Conservation (phyloP, 2,113 vertebrate genomes). For the Boleophthalmus pectinirostris region DNA sequence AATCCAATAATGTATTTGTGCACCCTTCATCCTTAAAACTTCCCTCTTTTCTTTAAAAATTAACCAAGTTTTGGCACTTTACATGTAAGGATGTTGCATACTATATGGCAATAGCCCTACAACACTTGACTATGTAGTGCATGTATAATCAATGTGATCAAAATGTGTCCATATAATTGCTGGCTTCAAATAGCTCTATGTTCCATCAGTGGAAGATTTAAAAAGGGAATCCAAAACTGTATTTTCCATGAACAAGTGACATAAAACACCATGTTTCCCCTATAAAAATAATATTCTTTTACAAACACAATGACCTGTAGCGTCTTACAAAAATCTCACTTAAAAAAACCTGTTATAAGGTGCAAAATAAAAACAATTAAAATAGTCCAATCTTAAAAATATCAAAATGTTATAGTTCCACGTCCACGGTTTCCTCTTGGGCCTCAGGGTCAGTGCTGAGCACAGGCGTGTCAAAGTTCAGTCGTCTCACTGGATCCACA, state of each 20-base stretch:
- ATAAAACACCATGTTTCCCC: not conserved
- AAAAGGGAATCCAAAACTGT: not conserved
- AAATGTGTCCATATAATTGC: not conserved
- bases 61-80: not conserved
- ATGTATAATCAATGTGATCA: not conserved
- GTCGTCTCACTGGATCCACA: slow-evolving; percentile 28
- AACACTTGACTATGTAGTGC: not conserved
- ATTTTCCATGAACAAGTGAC: not conserved
- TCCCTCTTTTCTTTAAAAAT: not conserved
- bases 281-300: slow-evolving; percentile 12
- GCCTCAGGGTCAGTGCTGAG: slow-evolving; percentile 28
- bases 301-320: slow-evolving; percentile 4
- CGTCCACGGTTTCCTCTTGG: slow-evolving; percentile 63
- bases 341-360: slow-evolving; percentile 7
- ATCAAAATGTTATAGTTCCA: slow-evolving; percentile 48
- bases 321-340: slow-evolving; percentile 6
- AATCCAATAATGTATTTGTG: slow-evolving; percentile 1
- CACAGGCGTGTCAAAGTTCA: slow-evolving; percentile 5
- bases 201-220: not conserved
- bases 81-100: no score
- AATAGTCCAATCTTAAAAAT: not conserved
- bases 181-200: not conserved
- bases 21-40: not conserved
- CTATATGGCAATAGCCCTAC: not conserved
- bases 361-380: not conserved